Evolutionary conservation across 1,140 invertebrate genomes (phyloP).

Genomic region (Kradibia gibbosae): DNA sequence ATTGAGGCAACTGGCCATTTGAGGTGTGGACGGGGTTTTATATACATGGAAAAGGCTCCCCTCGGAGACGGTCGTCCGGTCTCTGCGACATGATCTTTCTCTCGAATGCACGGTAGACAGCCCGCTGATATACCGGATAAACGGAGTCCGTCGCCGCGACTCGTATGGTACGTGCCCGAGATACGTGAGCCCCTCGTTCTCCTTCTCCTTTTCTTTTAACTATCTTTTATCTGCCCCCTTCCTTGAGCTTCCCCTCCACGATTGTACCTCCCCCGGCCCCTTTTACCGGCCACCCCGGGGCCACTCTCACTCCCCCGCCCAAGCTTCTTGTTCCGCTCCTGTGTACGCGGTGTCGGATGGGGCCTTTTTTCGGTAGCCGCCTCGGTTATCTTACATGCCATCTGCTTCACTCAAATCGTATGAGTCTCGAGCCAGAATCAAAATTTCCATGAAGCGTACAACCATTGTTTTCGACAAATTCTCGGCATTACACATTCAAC

Average conservation of each 20-base stretch:
- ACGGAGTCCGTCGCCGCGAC: neutral
- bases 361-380: slow-evolving; percentile 25
- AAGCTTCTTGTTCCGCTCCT: neutral
- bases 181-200: neutral
- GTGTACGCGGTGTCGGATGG: slow-evolving; percentile 27
- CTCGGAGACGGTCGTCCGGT: neutral
- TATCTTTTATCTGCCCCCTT: neutral
- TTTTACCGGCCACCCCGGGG: no score
- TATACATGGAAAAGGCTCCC: slow-evolving; percentile 6
- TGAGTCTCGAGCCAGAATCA: neutral
- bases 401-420: slow-evolving; percentile 18
- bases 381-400: slow-evolving; percentile 7
- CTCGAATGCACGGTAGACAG: neutral
- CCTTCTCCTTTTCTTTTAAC: neutral
- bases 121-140: slow-evolving; percentile 16
- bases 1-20: neutral
- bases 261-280: no score
- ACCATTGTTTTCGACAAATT: neutral
- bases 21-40: neutral
- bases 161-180: slow-evolving; percentile 21
- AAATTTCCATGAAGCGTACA: slow-evolving; percentile 10
- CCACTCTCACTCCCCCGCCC: neutral
- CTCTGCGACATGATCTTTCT: neutral
- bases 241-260: neutral
- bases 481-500: neutral